Evolutionary conservation across 2,888 invertebrate genomes (phyloP).

Genomic region (Drosophila falleni): DNA sequence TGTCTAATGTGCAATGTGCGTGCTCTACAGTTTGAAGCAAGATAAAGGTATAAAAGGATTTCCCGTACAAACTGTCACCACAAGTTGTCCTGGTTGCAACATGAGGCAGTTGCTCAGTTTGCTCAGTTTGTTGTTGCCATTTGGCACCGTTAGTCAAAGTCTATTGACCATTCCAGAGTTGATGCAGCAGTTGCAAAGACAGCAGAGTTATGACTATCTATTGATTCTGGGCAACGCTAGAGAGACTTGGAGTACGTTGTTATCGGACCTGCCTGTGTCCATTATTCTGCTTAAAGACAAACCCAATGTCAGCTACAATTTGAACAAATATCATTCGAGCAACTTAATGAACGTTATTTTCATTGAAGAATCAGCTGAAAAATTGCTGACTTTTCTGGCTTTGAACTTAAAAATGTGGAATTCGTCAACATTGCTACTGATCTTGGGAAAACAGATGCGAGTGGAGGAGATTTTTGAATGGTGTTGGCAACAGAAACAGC

Average conservation of each 20-base stretch:
- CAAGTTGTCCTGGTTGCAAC: not conserved
- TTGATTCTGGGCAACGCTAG: conserved; percentile 54
- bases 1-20: conserved; percentile 26
- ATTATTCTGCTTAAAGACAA: conserved; percentile 26
- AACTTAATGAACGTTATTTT: conserved; percentile 35
- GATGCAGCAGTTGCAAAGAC: conserved; percentile 50
- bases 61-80: not conserved
- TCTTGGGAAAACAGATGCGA: conserved; percentile 1
- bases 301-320: not conserved
- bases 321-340: conserved; percentile 18
- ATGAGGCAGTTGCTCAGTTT: conserved; percentile 32
- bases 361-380: conserved; percentile 14
- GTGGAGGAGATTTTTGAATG: conserved; percentile 46
- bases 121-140: conserved; percentile 10
- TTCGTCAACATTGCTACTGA: conserved; percentile 29
- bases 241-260: conserved; percentile 3
- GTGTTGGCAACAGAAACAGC: conserved; percentile 59
- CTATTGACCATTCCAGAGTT: conserved; percentile 31
- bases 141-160: not conserved
- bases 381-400: conserved; percentile 12
- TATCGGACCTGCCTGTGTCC: conserved; percentile 32
- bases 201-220: conserved; percentile 56
- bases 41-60: conserved; percentile 9
- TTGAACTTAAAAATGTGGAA: conserved; percentile 30
- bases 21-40: not conserved